These are phyloP conservation scores for Allolobophora icterica DNA, from an alignment of 2,888 invertebrate genomes.

Conservation along the genomic window DNA sequence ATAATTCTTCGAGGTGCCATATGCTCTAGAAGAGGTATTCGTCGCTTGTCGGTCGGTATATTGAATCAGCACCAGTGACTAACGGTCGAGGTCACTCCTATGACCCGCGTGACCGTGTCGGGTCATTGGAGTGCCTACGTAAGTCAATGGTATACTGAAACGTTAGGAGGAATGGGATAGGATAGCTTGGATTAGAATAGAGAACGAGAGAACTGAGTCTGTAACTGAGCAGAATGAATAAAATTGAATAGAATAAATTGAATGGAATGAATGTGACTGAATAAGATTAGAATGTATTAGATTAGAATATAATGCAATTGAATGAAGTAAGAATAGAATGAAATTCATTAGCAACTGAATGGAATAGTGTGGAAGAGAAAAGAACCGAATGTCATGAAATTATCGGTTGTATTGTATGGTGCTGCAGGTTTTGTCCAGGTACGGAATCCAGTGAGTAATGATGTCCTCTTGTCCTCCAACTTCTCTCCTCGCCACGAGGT, in stretches of 20 bases:
- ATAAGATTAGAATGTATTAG: neutral
- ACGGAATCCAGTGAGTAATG: neutral
- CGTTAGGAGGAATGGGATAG: neutral
- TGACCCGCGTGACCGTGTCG: too few species aligned
- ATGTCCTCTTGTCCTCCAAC: slow-evolving; percentile 8
- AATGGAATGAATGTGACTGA: neutral
- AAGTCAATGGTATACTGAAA: too few species aligned
- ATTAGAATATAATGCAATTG: neutral
- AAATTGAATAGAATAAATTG: neutral
- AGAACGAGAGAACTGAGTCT: neutral
- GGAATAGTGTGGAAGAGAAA: neutral
- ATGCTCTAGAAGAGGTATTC: too few species aligned
- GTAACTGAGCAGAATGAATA: neutral
- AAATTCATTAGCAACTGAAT: neutral
- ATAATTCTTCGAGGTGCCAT: too few species aligned
- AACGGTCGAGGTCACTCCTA: too few species aligned
- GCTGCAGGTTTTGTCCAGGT: neutral
- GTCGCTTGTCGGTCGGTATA: too few species aligned
- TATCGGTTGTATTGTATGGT: too few species aligned
- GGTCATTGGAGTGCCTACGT: too few species aligned
- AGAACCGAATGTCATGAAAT: too few species aligned
- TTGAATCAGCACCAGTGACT: too few species aligned
- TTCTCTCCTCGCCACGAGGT: neutral
- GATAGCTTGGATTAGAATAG: neutral
- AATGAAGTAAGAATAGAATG: neutral